Evolutionary conservation across 2,888 invertebrate genomes (phyloP).

Genomic region (Acanthococcus lagerstroemiae): DNA sequence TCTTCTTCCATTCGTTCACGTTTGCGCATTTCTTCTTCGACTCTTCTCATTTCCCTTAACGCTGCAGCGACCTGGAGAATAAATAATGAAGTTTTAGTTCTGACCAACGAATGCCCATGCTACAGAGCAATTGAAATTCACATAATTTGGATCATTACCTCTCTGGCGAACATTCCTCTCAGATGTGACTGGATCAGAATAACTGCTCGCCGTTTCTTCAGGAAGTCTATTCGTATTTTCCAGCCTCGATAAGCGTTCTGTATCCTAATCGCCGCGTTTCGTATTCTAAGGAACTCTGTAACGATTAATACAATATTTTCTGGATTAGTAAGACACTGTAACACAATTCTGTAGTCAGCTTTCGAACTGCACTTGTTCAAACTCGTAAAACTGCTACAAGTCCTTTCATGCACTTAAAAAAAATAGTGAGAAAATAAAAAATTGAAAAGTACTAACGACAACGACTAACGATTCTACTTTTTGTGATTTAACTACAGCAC

Average conservation of each 20-base stretch:
- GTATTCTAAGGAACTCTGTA: constrained; percentile 53
- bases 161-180: constrained; percentile 80
- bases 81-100: background rate
- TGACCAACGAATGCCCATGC: background rate
- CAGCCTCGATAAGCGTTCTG: constrained; percentile 67
- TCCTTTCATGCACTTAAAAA: too few species aligned
- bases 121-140: constrained; percentile 2
- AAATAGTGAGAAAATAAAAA: too few species aligned
- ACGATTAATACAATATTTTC: background rate
- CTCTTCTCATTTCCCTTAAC: constrained; percentile 72
- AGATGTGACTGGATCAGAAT: constrained; percentile 77
- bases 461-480: too few species aligned
- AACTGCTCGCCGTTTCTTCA: constrained; percentile 69
- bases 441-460: too few species aligned
- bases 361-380: too few species aligned
- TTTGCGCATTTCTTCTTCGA: constrained; percentile 75
- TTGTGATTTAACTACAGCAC: too few species aligned
- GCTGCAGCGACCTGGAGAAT: constrained; percentile 57
- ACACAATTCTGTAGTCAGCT: too few species aligned
- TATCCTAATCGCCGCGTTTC: constrained; percentile 59
- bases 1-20: constrained; percentile 65
- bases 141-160: constrained; percentile 49
- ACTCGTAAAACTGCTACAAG: too few species aligned
- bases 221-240: constrained; percentile 70
- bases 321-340: too few species aligned